phyloP scores from a whole-genome alignment of 2,113 vertebrate species.

The mouse (Mus musculus) region DNA sequence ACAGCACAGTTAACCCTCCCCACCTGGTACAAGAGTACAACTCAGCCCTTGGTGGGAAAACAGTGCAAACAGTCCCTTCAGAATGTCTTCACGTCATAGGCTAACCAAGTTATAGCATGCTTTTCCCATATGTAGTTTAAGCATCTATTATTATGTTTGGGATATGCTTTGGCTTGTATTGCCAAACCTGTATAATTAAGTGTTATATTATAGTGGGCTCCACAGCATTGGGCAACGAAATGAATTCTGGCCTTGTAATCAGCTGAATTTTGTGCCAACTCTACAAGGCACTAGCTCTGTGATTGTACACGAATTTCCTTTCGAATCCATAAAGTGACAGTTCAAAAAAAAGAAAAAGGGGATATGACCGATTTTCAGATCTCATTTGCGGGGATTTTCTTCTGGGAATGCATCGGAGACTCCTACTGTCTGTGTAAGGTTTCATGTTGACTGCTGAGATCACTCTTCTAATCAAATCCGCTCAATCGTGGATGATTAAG shows the following conservation, averaged over 20 bases:
- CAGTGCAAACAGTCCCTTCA: slow-evolving; percentile 67
- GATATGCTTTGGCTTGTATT: slow-evolving; percentile 81
- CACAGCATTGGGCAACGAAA: slow-evolving; percentile 77
- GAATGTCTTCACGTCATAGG: slow-evolving; percentile 71
- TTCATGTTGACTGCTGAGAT: not conserved
- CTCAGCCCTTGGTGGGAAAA: slow-evolving; percentile 61
- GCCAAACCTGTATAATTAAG: slow-evolving; percentile 79
- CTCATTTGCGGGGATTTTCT: slow-evolving; percentile 35
- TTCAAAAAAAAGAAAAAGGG: slow-evolving; percentile 26
- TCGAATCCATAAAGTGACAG: not conserved
- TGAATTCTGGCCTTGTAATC: slow-evolving; percentile 80
- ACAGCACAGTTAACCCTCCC: not conserved
- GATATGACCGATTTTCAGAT: not conserved
- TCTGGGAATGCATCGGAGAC: not conserved
- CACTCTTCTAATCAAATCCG: not conserved
- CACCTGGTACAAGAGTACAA: not conserved
- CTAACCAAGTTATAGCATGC: slow-evolving; percentile 78
- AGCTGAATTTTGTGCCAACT: slow-evolving; percentile 71
- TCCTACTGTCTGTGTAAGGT: not conserved
- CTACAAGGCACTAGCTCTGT: slow-evolving; percentile 40
- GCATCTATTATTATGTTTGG: slow-evolving; percentile 80
- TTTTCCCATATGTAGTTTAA: slow-evolving; percentile 73
- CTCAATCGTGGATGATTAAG: not conserved
- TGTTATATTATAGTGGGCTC: slow-evolving; percentile 83
- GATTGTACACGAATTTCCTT: slow-evolving; percentile 56